phyloP scores from a whole-genome alignment of 2,113 vertebrate species.

The rabbit (Oryctolagus cuniculus) region mOryCun1.1 NC_091434.1:1791501-1792000 shows the following conservation, averaged over 20 bases:
- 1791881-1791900: fast-evolving
- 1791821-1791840: fast-evolving
- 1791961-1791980: no score
- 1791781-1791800: not conserved
- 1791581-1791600: no score
- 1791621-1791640: no score
- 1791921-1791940: not conserved
- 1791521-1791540: no score
- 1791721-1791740: not conserved
- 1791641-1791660: no score
- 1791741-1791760: not conserved
- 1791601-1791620: no score
- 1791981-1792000: not conserved
- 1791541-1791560: no score
- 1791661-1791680: no score
- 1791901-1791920: not conserved
- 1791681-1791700: not conserved
- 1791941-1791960: fast-evolving
- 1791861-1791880: fast-evolving
- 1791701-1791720: fast-evolving
- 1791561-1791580: no score
- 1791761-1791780: no score
- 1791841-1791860: fast-evolving
- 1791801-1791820: fast-evolving
- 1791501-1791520: no score